phyloP scores from a whole-genome alignment of 2,113 vertebrate species.

The Gnathonemus longibarbis region DNA sequence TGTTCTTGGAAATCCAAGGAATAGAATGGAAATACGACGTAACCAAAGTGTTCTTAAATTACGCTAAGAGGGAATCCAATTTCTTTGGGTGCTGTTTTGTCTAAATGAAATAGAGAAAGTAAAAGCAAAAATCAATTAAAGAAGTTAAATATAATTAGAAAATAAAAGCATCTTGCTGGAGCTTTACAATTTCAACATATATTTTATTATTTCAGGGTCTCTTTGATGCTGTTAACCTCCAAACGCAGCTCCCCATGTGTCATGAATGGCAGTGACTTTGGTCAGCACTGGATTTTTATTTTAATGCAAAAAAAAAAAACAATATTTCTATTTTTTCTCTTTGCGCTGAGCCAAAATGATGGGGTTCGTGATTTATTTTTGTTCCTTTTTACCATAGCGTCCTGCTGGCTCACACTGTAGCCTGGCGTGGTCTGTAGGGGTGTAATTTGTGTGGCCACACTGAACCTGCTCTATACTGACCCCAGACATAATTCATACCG shows the following conservation, averaged over 20 bases:
- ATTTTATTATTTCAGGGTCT: neutral
- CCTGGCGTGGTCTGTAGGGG: neutral
- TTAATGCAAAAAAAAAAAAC: neutral
- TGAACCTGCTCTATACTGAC: constrained; percentile 24
- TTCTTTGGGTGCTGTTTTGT: neutral
- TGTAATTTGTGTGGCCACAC: constrained; percentile 17
- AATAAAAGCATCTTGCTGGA: neutral
- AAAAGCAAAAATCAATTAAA: neutral
- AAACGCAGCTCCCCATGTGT: neutral
- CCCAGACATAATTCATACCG: constrained; percentile 34
- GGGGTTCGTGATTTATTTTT: constrained; percentile 33
- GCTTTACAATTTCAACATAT: neutral
- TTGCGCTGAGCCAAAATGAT: constrained; percentile 29
- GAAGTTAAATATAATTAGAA: constrained; percentile 1
- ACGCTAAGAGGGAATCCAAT: neutral
- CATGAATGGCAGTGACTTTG: neutral
- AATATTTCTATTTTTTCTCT: constrained; percentile 33
- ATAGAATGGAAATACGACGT: neutral
- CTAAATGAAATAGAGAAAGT: neutral
- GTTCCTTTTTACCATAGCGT: constrained; percentile 13
- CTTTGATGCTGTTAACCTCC: neutral
- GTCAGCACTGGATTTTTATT: neutral
- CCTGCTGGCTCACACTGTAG: neutral
- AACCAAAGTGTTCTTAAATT: neutral
- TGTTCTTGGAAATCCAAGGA: neutral